Evolutionary conservation across 2,888 invertebrate species (phyloP), one percentile per base, ranked within the genome.

Genomic region (Ferrisia virgata): DNA sequence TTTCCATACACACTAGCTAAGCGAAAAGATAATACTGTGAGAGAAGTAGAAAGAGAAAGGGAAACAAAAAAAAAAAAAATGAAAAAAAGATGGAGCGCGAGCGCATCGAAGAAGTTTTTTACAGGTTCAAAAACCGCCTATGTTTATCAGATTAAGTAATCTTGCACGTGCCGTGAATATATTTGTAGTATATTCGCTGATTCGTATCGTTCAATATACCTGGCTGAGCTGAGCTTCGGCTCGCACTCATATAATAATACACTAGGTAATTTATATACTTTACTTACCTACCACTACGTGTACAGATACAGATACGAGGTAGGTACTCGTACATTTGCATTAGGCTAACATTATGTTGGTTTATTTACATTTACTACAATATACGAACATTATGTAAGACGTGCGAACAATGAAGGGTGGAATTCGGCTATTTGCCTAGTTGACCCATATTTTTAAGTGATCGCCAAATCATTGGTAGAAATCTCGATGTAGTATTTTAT

Each of bases 111-210:
- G 72, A 72, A 72, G n/a, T 72, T 31, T 72, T 33, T 64, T 64
- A 64, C 25, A 28, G 25, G 58, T 72, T 72, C 33, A 72, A 72
- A 72, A 72, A 79, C 79, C 47, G 79, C 43, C 79, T 15, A 79
- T 79, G 79, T 79, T 43, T 40, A 79, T 47, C 79, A 79, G 79
- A 79, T 47, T 79, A 79, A 25, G 79, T 72, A 47, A 43, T 58
- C 40, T 78, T 22, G 36, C 53, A 25, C 33, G n/a, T 40, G 72
- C 79, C 22, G 15, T 18, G 72, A 18, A 47, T 81, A 85, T 80
- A 33, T n/a, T n/a, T n/a, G n/a, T n/a, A n/a, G n/a, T n/a, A n/a
- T 78, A 43, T 39, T 72, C 6, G 69, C 40, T 33, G 36, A 31
- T 64, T 64, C 58, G 58, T 64, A 64, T 64, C 58, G 58, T 64